Percentiles rank a stretch among this genome's conserved stretches.
Evolutionary conservation across 2,888 invertebrate genomes (phyloP).

Genomic region (Nymphalis polychloros): DNA sequence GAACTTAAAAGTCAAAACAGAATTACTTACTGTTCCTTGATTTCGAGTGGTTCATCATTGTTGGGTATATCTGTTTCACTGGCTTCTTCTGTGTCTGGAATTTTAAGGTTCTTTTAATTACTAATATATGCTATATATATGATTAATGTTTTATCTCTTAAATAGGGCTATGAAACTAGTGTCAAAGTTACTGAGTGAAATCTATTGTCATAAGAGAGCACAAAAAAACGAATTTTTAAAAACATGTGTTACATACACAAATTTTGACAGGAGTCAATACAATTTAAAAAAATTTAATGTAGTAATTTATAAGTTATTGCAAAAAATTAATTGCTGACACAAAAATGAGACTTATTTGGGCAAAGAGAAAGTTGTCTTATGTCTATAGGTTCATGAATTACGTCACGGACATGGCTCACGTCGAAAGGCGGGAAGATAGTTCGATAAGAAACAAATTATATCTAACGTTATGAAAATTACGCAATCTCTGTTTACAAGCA

Average conservation of each 20-base stretch:
- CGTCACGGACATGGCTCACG: slow-evolving; percentile 62
- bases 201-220: no score
- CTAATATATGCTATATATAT: background rate
- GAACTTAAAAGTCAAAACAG: background rate
- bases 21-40: slow-evolving; percentile 90
- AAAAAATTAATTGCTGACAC: no score
- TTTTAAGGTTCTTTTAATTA: slow-evolving; percentile 24
- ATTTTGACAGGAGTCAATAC: background rate
- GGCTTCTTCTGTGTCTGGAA: slow-evolving; percentile 94
- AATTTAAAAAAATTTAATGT: no score
- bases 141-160: background rate
- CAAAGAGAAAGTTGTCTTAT: slow-evolving; percentile 60
- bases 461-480: slow-evolving; percentile 43
- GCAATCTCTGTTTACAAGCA: slow-evolving; percentile 61
- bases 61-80: slow-evolving; percentile 96
- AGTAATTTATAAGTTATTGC: no score
- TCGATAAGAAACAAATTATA: slow-evolving; percentile 40
- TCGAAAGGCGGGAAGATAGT: slow-evolving; percentile 67
- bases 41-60: slow-evolving; percentile 90
- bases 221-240: no score
- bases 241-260: background rate
- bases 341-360: slow-evolving; percentile 15
- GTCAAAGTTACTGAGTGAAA: no score
- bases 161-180: no score
- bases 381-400: slow-evolving; percentile 55